Base-by-base conservation (phyloP, 2,113 vertebrate genomes). In the Poeciliopsis prolifica region DNA sequence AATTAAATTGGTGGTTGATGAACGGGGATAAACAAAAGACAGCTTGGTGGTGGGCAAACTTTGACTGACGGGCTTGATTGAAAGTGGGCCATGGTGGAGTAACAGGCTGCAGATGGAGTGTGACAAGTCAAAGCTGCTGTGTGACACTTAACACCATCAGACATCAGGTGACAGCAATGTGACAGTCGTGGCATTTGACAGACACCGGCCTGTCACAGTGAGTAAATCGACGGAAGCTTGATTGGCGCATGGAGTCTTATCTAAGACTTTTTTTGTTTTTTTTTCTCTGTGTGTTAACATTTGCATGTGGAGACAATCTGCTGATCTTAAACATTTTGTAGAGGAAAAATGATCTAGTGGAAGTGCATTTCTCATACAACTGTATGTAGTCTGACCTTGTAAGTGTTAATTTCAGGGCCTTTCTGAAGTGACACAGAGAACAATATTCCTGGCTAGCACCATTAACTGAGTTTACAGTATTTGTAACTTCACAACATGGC, bases 161-260 rank as follows among this genome's bases (percentile, higher is more conserved):
- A 78, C 74, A 78, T 73, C 61, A 82, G 82, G 82, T 74, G 51
- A 61, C 66, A 61, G 77, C 71, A 60, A 72, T 24, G 58, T 70
- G 40, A 69, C 83, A 68, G 75, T 88, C 71, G 81, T 78, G 68
- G 78, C 44, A 73, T 79, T 86, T 93, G 92, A 94, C 63, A 81
- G 90, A 91, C 92, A 85, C 84, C 80, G 61, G 86, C 87, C 77
- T 92, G 92, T 91, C 90, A 89, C 74, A 6, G 75, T 24, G 68
- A 79, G 84, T 84, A 85, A 87, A 91, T 81, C 78, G 63, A 83
- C 77, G 35, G 80, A 87, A 61, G 82, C 85, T 60, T 91, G 91
- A 94, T 86, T 92, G 93, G 75, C 91, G 87, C 48, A 22, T 22
- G 33, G 75, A 78, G 87, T 80, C 75, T 68, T 79, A 90, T 87